Evolutionary conservation across 2,888 invertebrate species (phyloP), one percentile per base, ranked within the genome.

Genomic region (Drosophila sordidula): DNA sequence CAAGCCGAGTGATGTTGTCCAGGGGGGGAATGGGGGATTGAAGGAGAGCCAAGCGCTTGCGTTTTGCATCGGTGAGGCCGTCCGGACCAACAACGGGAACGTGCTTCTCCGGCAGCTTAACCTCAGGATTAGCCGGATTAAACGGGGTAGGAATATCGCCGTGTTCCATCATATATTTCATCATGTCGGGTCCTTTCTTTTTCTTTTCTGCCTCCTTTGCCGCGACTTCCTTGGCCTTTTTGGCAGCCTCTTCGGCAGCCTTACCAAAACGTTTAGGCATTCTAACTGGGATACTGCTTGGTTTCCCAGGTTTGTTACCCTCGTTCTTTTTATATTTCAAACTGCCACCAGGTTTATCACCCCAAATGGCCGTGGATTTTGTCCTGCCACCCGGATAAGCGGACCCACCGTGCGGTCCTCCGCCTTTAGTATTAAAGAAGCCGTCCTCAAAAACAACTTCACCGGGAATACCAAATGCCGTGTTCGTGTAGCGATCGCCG

Each of bases 361-460:
- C 57, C 54, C 65, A 59, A 32, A 55, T 58, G 1, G 8, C 26
- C 0, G 2, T n/a, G 3, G 18, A 42, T 14, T 55, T 46, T 3
- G 11, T 39, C 0, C n/a, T 52, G 8, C 38, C 32, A 1, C 6
- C 29, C 1, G 29, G 34, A 6, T 6, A 6, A 5, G 25, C 16
- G 0, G 57, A 6, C 9, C 16, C 22, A 1, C 77, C 68, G 4
- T 75, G 75, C 4, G 56, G 65, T 3, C 75, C 84, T 0, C 84
- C 82, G 2, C 68, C 68, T 1, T 12, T 1, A 14, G 51, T 46
- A 2, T 77, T 79, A 25, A 75, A 82, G 6, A 73, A 46, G 0
- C 84, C 82, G 25, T 84, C 84, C 45, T 84, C 80, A 38, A 63
- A 73, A 1, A 71, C 64, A 0, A 22, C 6, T 8, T 84, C 81